A percentile compares a stretch with the other conserved stretches of the same genome.
Conservation (phyloP, 1,140 invertebrate species). For the Sinella curviseta region DNA sequence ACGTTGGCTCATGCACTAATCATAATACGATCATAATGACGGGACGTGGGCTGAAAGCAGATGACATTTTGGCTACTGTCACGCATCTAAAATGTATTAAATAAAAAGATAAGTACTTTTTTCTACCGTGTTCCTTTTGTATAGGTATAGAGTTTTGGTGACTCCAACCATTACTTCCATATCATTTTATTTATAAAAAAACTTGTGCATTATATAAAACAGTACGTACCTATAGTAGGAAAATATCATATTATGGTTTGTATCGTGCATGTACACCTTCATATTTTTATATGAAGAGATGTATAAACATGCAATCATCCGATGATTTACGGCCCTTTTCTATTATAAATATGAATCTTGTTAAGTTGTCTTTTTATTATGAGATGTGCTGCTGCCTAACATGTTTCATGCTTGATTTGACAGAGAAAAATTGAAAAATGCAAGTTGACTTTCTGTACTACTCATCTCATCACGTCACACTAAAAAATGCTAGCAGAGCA, state of each 20-base stretch:
- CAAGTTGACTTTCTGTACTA: slow-evolving; percentile 16
- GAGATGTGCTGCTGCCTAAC: slow-evolving; percentile 20
- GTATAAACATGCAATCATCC: slow-evolving; percentile 24
- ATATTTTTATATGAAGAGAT: background rate
- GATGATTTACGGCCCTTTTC: slow-evolving; percentile 24
- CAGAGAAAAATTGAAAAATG: slow-evolving; percentile 27
- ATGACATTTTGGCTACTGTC: slow-evolving; percentile 27
- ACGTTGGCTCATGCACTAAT: slow-evolving; percentile 10
- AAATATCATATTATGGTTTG: too few relatives aligned
- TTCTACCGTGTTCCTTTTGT: background rate
- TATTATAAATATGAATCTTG: slow-evolving; percentile 28
- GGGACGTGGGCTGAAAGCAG: slow-evolving; percentile 23
- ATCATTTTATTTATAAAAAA: background rate
- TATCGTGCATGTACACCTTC: background rate
- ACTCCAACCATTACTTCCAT: background rate
- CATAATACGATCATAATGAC: slow-evolving; percentile 25
- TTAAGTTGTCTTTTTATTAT: slow-evolving; percentile 24
- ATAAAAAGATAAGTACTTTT: slow-evolving; percentile 23
- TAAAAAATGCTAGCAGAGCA: too few relatives aligned
- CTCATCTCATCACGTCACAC: slow-evolving; percentile 18
- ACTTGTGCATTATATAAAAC: background rate
- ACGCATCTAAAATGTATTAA: slow-evolving; percentile 27
- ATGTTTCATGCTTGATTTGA: slow-evolving; percentile 25
- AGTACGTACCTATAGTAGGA: background rate
- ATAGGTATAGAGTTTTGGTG: background rate